These are phyloP conservation scores for Physocephala rufipes DNA, from an alignment of 2,888 invertebrate species.

Conservation along the genomic window DNA sequence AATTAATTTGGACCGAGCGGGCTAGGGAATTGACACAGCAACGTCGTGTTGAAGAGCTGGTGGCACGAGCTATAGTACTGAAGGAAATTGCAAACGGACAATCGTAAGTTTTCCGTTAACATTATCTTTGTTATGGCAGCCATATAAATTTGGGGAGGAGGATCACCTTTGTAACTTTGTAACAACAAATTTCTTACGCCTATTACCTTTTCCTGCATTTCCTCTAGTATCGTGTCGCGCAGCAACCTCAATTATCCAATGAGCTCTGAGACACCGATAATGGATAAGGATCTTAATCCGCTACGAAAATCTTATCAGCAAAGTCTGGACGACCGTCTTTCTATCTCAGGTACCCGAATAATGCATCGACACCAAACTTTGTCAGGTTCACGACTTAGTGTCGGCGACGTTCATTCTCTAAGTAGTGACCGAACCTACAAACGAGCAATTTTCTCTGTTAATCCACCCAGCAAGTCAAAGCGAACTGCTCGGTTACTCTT, in stretches of 20 bases:
- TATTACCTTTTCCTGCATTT: slow-evolving; percentile 14
- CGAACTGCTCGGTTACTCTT: slow-evolving; percentile 43
- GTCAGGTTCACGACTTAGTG: not conserved
- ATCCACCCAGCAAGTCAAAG: slow-evolving; percentile 34
- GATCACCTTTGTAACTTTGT: not conserved
- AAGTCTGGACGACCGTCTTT: slow-evolving; percentile 3
- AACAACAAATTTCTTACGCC: slow-evolving; percentile 5
- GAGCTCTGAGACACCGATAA: slow-evolving; percentile 48
- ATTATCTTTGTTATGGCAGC: slow-evolving; percentile 8
- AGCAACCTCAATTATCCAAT: slow-evolving; percentile 43
- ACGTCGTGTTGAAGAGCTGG: slow-evolving; percentile 77
- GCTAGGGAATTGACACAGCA: slow-evolving; percentile 80
- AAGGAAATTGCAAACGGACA: slow-evolving; percentile 73
- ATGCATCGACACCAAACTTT: not conserved
- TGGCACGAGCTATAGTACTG: slow-evolving; percentile 71
- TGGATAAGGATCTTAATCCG: slow-evolving; percentile 59
- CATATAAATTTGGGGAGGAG: not conserved
- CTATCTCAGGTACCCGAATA: slow-evolving; percentile 2
- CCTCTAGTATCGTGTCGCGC: slow-evolving; percentile 16
- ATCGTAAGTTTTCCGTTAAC: slow-evolving; percentile 63
- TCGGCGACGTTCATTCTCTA: not conserved
- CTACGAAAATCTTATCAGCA: slow-evolving; percentile 48
- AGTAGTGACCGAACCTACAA: not conserved
- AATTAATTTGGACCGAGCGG: slow-evolving; percentile 79
- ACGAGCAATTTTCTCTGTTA: slow-evolving; percentile 40